Base-by-base conservation (phyloP, 2,888 invertebrate genomes). In the Serripes groenlandicus region DNA sequence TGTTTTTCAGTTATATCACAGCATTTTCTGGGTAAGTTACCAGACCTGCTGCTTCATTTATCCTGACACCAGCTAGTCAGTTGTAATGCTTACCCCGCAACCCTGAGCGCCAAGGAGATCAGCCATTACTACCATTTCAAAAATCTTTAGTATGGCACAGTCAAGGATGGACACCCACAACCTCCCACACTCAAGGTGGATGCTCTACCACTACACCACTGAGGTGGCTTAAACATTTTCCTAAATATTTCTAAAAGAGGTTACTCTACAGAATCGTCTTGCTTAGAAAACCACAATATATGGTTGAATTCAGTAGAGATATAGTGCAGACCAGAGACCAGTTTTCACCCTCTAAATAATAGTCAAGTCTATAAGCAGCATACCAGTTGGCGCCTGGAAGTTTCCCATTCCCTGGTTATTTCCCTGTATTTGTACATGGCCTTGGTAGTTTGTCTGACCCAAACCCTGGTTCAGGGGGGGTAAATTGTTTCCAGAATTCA, bases 321-420 rank as follows among this genome's bases (percentile, higher is more conserved):
- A 18, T 9, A 9, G 18, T 42, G 18, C 18, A 42, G 9, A 18
- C 11, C 42, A 42, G 9, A 9, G 11, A 42, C 18, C 54, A 56
- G 23, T 23, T 23, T 21, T 56, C n/a, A 11, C 23, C 7, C 26
- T 26, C 56, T 26, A n/a, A n/a, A 54, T 15, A 5, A 5, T 54
- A 15, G n/a, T 26, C 1, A 56, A 56, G 23, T 23, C 26, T 26
- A 23, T 3, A 11, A 11, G 11, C 1, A 5, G 56, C 23, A 60
- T 74, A 78, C 78, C 78, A n/a, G 81, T 37, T 54, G 81, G 68
- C 64, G 49, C 28, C n/a, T 70, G 68, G 49, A 74, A 79, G 42
- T 70, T 76, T 23, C 81, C 75, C 32, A 81, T 78, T 42, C 52
- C 58, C 37, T 68, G 62, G 34, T 58, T 35, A n/a, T 64, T 78